Conservation (phyloP, 1,140 invertebrate species). For the Neomicropteryx cornuta region DNA sequence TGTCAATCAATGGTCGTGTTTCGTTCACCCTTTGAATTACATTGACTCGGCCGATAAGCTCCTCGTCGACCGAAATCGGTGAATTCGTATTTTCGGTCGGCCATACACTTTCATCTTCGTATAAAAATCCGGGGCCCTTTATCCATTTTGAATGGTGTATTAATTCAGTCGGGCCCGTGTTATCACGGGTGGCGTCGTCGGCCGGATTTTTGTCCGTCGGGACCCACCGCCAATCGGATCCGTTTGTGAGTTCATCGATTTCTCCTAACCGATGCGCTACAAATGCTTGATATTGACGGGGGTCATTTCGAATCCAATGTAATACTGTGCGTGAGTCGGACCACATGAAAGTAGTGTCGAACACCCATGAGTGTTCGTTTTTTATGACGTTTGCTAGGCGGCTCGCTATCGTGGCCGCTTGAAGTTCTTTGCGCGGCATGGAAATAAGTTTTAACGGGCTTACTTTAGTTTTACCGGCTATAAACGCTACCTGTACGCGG, state of each 20-base stretch:
- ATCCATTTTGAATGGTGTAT: slow-evolving; percentile 15
- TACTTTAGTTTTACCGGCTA: slow-evolving; percentile 19
- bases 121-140: slow-evolving; percentile 11
- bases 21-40: background rate
- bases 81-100: slow-evolving; percentile 7
- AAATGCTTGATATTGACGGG: slow-evolving; percentile 13
- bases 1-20: background rate
- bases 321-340: slow-evolving; percentile 15
- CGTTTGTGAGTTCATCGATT: slow-evolving; percentile 16
- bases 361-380: too few relatives aligned
- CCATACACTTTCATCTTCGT: slow-evolving; percentile 8
- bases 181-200: slow-evolving; percentile 21
- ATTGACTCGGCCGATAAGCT: background rate
- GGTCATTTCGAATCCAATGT: slow-evolving; percentile 16
- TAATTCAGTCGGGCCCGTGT: slow-evolving; percentile 12
- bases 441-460: slow-evolving; percentile 18
- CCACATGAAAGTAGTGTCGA: too few relatives aligned
- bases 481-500: slow-evolving; percentile 1
- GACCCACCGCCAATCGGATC: slow-evolving; percentile 16
- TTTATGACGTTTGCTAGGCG: slow-evolving; percentile 15
- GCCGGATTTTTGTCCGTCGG: slow-evolving; percentile 17
- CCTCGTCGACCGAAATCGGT: background rate
- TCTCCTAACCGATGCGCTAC: slow-evolving; percentile 17
- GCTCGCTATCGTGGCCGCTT: slow-evolving; percentile 21
- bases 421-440: slow-evolving; percentile 20